These are phyloP conservation scores for Callitettix versicolor DNA, from an alignment of 1,140 invertebrate genomes.

Conservation along the genomic window DNA sequence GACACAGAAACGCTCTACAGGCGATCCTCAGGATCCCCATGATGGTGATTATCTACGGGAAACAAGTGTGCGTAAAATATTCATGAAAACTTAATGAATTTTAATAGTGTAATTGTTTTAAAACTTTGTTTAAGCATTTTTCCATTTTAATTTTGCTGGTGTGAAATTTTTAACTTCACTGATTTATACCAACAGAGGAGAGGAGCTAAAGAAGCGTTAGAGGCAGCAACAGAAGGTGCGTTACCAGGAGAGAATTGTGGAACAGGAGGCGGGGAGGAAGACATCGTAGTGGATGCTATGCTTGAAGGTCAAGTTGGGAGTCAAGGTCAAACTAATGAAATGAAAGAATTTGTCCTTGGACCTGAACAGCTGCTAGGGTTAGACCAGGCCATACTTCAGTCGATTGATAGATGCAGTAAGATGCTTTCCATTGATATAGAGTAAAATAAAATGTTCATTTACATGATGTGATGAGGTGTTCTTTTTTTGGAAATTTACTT, in stretches of 20 bases:
- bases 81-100: no score
- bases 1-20: conserved; percentile 59
- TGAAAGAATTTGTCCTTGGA: conserved; percentile 50
- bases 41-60: conserved; percentile 85
- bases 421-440: no score
- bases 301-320: conserved; percentile 38
- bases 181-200: no score
- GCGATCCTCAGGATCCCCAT: conserved; percentile 86
- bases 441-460: no score
- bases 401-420: conserved; percentile 78
- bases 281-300: conserved; percentile 68
- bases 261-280: conserved; percentile 51
- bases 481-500: no score
- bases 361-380: conserved; percentile 73
- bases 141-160: no score
- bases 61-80: conserved; percentile 62
- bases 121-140: no score
- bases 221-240: conserved; percentile 29
- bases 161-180: no score
- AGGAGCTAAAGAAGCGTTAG: conserved; percentile 52
- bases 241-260: conserved; percentile 29
- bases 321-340: conserved; percentile 31
- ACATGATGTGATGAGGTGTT: no score
- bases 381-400: conserved; percentile 82
- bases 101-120: no score